Percentiles rank a stretch among this genome's conserved stretches.
Conservation (phyloP, 2,113 vertebrate genomes). For the Hippopotamus amphibius region DNA sequence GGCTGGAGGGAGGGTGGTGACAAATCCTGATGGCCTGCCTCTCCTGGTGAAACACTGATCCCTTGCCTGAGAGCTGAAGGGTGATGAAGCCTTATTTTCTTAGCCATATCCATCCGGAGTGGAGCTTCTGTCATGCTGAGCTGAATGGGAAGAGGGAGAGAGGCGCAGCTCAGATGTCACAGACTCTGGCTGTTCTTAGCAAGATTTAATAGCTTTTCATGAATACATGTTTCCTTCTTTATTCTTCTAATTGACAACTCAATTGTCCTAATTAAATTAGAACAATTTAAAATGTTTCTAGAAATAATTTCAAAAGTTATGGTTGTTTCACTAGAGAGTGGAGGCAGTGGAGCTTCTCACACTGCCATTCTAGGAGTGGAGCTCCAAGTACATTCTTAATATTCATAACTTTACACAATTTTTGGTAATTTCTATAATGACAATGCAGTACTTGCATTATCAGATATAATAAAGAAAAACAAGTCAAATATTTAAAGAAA, state of each 20-base stretch:
- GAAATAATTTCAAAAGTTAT: neutral
- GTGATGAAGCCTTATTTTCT: neutral
- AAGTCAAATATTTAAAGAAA: neutral
- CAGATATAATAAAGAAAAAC: neutral
- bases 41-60: neutral
- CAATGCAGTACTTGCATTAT: neutral
- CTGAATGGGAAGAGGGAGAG: neutral
- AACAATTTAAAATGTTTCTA: neutral
- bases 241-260: neutral
- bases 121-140: neutral
- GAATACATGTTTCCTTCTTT: neutral
- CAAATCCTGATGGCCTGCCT: neutral
- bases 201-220: neutral
- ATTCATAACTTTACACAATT: neutral
- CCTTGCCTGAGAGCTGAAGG: neutral
- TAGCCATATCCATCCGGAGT: too few relatives aligned
- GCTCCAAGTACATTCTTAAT: neutral
- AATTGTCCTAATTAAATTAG: neutral
- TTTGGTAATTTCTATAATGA: neutral
- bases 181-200: neutral
- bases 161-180: accelerated
- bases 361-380: neutral
- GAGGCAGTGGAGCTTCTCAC: neutral
- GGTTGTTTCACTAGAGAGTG: neutral
- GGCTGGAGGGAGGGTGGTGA: neutral